Percentiles rank a stretch among this genome's conserved stretches.
These are phyloP conservation scores for Dichetophora obliterata DNA, from an alignment of 2,888 invertebrate species.

Conservation along the genomic window DNA sequence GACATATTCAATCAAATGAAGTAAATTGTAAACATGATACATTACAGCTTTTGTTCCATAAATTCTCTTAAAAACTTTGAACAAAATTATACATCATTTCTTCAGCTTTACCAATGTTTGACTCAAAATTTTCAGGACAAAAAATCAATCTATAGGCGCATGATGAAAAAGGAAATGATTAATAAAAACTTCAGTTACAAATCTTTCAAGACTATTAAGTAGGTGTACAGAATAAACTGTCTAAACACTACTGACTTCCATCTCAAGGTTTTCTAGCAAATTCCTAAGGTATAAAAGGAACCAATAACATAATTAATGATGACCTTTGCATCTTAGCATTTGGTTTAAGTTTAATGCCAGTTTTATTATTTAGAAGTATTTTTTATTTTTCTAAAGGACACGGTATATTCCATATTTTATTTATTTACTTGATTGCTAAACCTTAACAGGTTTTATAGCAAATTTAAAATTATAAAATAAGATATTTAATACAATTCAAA, in stretches of 20 bases:
- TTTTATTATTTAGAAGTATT: not conserved
- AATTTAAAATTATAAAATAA: too few relatives aligned
- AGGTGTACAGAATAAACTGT: not conserved
- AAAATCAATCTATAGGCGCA: not conserved
- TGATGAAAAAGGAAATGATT: constrained; percentile 14
- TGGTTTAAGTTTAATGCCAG: not conserved
- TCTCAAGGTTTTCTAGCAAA: constrained; percentile 21
- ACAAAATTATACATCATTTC: constrained; percentile 8
- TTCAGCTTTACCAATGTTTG: too few relatives aligned
- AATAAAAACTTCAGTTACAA: not conserved
- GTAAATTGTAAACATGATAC: constrained; percentile 16
- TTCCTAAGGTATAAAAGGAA: constrained; percentile 5
- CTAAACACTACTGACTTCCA: constrained; percentile 1
- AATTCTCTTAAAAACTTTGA: not conserved
- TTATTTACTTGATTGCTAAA: too few relatives aligned
- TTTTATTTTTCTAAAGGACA: too few relatives aligned
- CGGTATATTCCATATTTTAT: too few relatives aligned
- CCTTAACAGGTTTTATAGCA: too few relatives aligned
- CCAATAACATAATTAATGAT: not conserved
- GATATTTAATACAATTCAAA: too few relatives aligned
- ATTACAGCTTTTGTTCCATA: constrained; percentile 5
- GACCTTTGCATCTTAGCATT: not conserved
- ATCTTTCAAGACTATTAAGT: not conserved
- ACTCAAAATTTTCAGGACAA: not conserved
- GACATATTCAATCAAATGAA: not conserved